Conservation (phyloP, 2,888 invertebrate genomes). For the Perizoma flavofasciatum region DNA sequence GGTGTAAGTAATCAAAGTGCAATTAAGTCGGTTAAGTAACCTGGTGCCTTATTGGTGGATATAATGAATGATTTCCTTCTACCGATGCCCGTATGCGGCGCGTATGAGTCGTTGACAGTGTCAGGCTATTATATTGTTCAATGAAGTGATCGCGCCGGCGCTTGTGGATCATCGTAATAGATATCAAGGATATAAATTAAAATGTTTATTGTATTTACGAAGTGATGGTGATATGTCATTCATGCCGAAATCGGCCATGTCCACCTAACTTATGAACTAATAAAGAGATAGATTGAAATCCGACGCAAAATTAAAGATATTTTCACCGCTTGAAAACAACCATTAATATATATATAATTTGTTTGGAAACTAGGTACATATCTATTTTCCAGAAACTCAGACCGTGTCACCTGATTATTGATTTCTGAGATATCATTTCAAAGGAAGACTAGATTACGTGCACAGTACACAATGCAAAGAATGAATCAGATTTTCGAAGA, state of each 20-base stretch:
- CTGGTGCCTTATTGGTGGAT: conserved; percentile 20
- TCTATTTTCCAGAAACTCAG: background rate
- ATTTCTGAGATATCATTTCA: conserved; percentile 28
- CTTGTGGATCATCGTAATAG: conserved; percentile 15
- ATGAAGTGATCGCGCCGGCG: conserved; percentile 35
- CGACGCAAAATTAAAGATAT: background rate
- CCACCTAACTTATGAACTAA: too few relatives aligned
- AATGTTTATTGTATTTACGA: too few relatives aligned
- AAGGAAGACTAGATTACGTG: conserved; percentile 36
- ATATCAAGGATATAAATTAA: background rate
- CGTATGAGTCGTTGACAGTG: conserved; percentile 27
- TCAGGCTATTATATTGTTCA: conserved; percentile 16
- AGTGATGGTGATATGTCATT: too few relatives aligned
- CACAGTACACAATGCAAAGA: conserved; percentile 38
- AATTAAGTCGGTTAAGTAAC: conserved; percentile 23
- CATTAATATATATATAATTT: too few relatives aligned
- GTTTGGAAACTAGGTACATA: too few relatives aligned
- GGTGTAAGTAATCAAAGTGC: conserved; percentile 22
- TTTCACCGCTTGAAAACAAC: background rate
- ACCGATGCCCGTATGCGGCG: conserved; percentile 23
- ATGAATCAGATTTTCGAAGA: conserved; percentile 48
- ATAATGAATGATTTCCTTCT: conserved; percentile 26
- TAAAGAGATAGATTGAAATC: background rate
- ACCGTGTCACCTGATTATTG: conserved; percentile 13
- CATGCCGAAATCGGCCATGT: too few relatives aligned